A percentile compares a stretch with the other conserved stretches of the same genome.
Evolutionary conservation across 2,113 vertebrate species (phyloP).

Genomic region (Damaliscus lunatus): DNA sequence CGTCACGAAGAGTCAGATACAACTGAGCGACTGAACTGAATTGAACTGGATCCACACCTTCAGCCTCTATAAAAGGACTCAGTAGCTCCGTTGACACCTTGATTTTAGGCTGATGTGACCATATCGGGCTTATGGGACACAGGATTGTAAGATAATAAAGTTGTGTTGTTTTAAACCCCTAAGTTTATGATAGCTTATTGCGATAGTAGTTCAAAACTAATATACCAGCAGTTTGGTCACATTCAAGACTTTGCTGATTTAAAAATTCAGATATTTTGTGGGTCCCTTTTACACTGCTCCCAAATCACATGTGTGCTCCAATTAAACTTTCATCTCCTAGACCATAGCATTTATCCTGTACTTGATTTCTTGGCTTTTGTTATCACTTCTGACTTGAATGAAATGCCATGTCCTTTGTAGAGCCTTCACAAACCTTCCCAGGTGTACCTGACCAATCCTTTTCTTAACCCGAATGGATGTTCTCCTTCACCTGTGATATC

Average conservation of each 20-base stretch:
- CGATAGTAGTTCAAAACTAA: background rate
- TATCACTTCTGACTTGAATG: background rate
- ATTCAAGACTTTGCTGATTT: background rate
- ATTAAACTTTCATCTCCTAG: background rate
- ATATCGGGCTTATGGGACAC: background rate
- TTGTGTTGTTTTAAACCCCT: background rate
- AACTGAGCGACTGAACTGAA: background rate
- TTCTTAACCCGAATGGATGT: background rate
- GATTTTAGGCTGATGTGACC: background rate
- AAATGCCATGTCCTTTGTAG: background rate
- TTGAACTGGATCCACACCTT: background rate
- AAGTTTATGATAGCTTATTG: background rate
- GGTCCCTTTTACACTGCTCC: background rate
- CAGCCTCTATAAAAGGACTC: background rate
- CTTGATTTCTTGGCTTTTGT: background rate
- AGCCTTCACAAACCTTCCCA: background rate
- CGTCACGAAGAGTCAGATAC: fast-evolving
- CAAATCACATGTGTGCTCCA: background rate
- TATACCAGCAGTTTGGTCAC: background rate
- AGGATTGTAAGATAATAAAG: background rate
- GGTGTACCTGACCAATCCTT: background rate
- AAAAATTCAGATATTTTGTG: background rate
- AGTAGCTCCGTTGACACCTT: background rate
- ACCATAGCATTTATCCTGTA: background rate
- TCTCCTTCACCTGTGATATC: background rate